A percentile compares a stretch with the other conserved stretches of the same genome.
phyloP scores from a whole-genome alignment of 2,797 vertebrate genomes.

The Triplophysa yarkandensis region DNA sequence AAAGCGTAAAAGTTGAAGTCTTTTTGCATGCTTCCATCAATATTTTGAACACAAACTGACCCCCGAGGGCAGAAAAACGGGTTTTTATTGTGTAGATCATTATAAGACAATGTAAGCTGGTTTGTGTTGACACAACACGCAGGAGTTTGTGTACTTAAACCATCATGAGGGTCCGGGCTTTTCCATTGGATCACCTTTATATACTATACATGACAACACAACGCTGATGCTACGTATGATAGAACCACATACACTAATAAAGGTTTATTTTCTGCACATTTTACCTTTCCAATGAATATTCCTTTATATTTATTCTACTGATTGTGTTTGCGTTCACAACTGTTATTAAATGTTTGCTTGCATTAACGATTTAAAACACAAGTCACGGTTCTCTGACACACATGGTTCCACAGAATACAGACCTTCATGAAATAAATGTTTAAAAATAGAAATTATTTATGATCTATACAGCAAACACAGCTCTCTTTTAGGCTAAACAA shows the following conservation, averaged over 20 bases:
- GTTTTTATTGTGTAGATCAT: conserved; percentile 47
- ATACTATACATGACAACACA: conserved; percentile 23
- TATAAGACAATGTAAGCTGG: conserved; percentile 64
- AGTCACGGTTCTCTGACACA: not conserved
- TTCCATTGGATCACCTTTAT: conserved; percentile 13
- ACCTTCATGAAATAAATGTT: not conserved
- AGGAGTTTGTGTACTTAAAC: conserved; percentile 51
- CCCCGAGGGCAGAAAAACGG: conserved; percentile 49
- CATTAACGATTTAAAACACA: not conserved
- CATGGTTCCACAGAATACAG: not conserved
- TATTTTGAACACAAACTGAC: conserved; percentile 63
- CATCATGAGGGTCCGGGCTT: conserved; percentile 40
- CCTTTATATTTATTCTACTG: not conserved
- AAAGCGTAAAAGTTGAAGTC: conserved; percentile 39
- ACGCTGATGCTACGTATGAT: conserved; percentile 20
- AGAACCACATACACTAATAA: not conserved
- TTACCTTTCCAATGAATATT: not conserved
- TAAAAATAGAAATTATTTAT: not conserved
- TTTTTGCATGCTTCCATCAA: conserved; percentile 43
- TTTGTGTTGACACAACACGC: conserved; percentile 68
- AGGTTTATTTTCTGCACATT: not conserved
- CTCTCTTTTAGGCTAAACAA: not conserved
- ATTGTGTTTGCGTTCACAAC: not conserved
- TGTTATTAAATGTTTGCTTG: not conserved
- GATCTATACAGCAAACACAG: not conserved